Evolutionary conservation across 2,888 invertebrate species (phyloP), one percentile per base, ranked within the genome.

Genomic region (Parthenolecanium corni): DNA sequence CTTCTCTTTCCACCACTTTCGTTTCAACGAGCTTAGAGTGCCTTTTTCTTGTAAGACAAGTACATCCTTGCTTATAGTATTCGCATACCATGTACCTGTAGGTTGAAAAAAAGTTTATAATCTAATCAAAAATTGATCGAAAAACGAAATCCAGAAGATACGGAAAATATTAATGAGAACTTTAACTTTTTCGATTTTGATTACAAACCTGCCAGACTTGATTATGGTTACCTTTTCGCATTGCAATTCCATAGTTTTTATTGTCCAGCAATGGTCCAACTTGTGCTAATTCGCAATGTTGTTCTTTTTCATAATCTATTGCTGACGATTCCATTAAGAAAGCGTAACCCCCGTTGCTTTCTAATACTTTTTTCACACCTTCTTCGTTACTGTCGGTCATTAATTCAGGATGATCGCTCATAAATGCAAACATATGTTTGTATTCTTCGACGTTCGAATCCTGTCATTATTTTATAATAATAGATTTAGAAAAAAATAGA

Each of bases 291-390:
- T 84, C 82, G 71, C 90, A 90, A 66, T 86, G 79, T 66, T 87
- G 77, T 73, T 89, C 84, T 52, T 82, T 81, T 69, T 83, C 81
- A 72, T 91, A 94, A 72, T 94, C 91, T 65, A 93, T 87, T 1
- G 87, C 85, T 0, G 89, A 85, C 0, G 89, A 90, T 73, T 94
- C 94, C 87, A 91, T 90, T 24, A 94, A 75, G 73, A 84, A 93
- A 0, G 92, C 93, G 71, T 91, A 93, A 69, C 80, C 76, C 67
- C 76, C 79, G 38, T 69, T 67, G 2, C 31, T 31, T 0, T 63
- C 38, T 65, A 79, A 78, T 14, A 74, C 80, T 64, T 82, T 76
- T 21, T 75, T 72, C 1, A 86, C 79, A 0, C 89, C 90, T 66
- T 65, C 79, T 21, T 82, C 80, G 69, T 86, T 86, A n/a, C 76